phyloP scores from a whole-genome alignment of 2,113 vertebrate species.

The Phalacrocorax pelagicus region DNA sequence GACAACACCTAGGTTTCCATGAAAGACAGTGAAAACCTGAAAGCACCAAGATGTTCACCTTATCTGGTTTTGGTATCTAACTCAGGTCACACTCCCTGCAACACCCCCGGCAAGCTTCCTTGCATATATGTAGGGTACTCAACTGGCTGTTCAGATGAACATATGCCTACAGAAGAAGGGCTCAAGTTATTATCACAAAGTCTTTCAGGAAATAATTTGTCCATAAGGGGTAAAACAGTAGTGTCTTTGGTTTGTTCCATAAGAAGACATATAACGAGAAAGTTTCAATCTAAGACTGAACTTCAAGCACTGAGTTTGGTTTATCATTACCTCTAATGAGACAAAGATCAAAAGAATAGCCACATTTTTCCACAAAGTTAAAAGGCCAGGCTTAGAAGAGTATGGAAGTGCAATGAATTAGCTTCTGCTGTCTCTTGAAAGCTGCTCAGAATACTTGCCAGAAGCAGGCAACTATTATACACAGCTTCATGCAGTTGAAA shows the following conservation, averaged over 20 bases:
- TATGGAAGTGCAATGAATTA: not conserved
- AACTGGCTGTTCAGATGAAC: accelerated
- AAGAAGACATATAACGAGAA: accelerated
- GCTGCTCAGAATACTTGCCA: not conserved
- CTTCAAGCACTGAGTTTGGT: not conserved
- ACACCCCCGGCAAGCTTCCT: accelerated
- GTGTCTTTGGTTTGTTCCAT: not conserved
- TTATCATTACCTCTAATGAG: not conserved
- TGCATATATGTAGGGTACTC: too few species aligned
- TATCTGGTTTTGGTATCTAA: not conserved
- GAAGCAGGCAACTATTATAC: not conserved
- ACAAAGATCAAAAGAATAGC: not conserved
- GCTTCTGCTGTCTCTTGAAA: not conserved
- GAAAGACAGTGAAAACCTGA: not conserved
- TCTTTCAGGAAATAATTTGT: not conserved
- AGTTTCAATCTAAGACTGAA: not conserved
- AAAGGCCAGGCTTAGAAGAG: not conserved
- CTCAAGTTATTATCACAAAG: not conserved
- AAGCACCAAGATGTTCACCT: not conserved
- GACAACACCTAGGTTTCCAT: not conserved
- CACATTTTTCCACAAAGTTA: not conserved
- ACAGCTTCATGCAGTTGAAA: not conserved
- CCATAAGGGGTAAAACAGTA: not conserved
- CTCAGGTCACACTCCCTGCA: not conserved
- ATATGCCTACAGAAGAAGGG: not conserved